These are phyloP conservation scores for Sarcophaga caerulescens DNA, from an alignment of 2,888 invertebrate genomes.

Conservation along the genomic window DNA sequence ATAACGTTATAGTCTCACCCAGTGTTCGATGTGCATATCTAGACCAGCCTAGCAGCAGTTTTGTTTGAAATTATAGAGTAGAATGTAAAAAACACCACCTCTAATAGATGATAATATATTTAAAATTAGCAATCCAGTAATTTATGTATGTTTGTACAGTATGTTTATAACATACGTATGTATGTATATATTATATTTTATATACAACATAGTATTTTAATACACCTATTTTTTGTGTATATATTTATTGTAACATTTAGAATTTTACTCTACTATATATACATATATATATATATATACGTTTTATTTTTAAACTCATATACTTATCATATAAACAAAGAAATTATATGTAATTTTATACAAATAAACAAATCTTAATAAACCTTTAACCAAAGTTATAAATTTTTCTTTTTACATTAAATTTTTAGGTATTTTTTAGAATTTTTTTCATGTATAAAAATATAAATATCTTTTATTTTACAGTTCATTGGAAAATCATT, in stretches of 20 bases:
- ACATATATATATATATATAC: not conserved
- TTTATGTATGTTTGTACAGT: not conserved
- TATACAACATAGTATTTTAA: conserved; percentile 7
- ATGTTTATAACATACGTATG: conserved; percentile 24
- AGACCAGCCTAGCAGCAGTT: conserved; percentile 86
- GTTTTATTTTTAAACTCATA: not conserved
- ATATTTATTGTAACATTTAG: conserved; percentile 50
- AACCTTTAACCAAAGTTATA: conserved; percentile 15
- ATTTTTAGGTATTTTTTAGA: no score
- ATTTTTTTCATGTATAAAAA: no score
- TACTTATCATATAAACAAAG: conserved; percentile 6
- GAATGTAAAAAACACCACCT: no score
- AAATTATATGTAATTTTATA: conserved; percentile 27
- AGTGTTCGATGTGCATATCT: conserved; percentile 82
- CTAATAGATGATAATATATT: not conserved
- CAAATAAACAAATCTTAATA: conserved; percentile 27
- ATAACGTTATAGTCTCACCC: conserved; percentile 65
- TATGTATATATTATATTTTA: conserved; percentile 30
- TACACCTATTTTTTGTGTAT: conserved; percentile 4
- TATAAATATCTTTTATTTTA: no score
- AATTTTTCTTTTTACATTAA: no score
- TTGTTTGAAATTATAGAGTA: conserved; percentile 81
- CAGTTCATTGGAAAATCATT: not conserved
- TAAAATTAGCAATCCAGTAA: not conserved
- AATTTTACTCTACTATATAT: not conserved